Percentiles rank a stretch among this genome's conserved stretches.
Evolutionary conservation across 2,888 invertebrate genomes (phyloP).

Genomic region (Papilio protenor): DNA sequence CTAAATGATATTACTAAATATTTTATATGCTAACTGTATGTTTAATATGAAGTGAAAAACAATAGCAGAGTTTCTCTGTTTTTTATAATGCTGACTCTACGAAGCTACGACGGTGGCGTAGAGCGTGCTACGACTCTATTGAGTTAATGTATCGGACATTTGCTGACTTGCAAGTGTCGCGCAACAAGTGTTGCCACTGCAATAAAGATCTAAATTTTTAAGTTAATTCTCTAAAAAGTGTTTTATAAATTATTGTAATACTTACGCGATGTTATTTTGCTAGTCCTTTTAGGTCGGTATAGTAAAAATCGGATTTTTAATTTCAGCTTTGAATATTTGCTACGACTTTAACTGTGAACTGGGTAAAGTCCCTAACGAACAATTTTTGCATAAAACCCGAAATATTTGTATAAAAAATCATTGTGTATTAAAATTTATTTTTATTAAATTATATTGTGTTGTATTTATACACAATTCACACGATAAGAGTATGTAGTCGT

Average conservation of each 20-base stretch:
- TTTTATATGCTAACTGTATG: too few species aligned
- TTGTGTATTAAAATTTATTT: too few species aligned
- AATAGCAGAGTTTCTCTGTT: conserved; percentile 9
- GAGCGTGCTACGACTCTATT: conserved; percentile 25
- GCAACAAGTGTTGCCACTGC: conserved; percentile 29
- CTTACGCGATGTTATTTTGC: background rate
- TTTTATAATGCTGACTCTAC: conserved; percentile 25
- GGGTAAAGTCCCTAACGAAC: background rate
- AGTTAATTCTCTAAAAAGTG: background rate
- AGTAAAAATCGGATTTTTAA: too few species aligned
- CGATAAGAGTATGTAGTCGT: too few species aligned
- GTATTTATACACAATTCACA: too few species aligned
- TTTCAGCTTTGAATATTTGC: background rate
- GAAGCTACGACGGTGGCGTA: conserved; percentile 14
- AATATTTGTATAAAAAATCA: background rate
- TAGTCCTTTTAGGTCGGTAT: background rate
- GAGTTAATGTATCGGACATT: conserved; percentile 34
- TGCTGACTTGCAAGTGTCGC: conserved; percentile 22
- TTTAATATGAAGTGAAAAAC: background rate
- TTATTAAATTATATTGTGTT: too few species aligned
- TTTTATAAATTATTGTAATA: background rate
- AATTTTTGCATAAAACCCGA: background rate
- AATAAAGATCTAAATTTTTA: conserved; percentile 1
- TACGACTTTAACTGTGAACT: background rate
- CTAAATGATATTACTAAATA: too few species aligned